Evolutionary conservation across 1,140 invertebrate genomes (phyloP), one percentile per base, ranked within the genome.

Genomic region (Rhizoglyphus robini): DNA sequence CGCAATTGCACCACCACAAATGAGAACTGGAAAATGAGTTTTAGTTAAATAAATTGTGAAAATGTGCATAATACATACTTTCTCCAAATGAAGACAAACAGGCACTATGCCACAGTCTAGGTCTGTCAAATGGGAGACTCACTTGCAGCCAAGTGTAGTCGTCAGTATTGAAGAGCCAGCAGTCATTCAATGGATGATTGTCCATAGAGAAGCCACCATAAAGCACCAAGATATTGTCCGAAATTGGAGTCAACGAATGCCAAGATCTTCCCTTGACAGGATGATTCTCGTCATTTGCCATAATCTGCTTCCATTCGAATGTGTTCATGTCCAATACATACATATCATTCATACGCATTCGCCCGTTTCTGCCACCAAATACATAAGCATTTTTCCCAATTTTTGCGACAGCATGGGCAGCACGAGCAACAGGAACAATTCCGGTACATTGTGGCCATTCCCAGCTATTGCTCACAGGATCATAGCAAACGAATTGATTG

Each of bases 401-500:
- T 41, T 71, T 70, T 13, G 73, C 73, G 51, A 72, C 72, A 36
- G 78, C 73, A 70, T 79, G 76, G 11, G 79, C 79, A 41, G 79
- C 79, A 58, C 79, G 67, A 4, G 77, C 74, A 38, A 63, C 58
- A n/a, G 79, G 79, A 11, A 69, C 66, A 5, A 32, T 15, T 18
- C 78, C 74, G 72, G 75, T 69, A 31, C 70, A 73, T 59, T 67
- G 46, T 30, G 76, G 74, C 68, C 72, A 76, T 27, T 63, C 69
- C 77, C 76, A 78, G 11, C 58, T 1, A 38, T 68, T 58, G 3
- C 78, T 68, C 82, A 82, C 71, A 84, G 80, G 88, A 93, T 93
- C 71, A 88, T 81, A 81, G 92, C 81, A 47, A 73, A 66, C 30
- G 68, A 66, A 30, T 36, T 63, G 66, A 48, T 68, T 62, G 30